Base-by-base conservation (phyloP, 2,888 invertebrate genomes). In the Agrotis ipsilon region DNA sequence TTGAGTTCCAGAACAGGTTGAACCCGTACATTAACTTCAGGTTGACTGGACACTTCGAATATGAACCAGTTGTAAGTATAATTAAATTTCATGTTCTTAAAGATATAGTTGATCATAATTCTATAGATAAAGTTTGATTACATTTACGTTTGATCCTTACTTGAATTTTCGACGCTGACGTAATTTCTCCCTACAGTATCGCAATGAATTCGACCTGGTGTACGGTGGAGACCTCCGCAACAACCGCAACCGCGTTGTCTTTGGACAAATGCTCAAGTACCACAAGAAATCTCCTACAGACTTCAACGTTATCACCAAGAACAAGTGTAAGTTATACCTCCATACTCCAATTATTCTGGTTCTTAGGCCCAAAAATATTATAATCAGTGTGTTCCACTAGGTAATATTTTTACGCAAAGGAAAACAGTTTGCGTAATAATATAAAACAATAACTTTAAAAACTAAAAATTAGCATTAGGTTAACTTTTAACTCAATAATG, bases 21-120 rank as follows among this genome's bases (percentile, higher is more conserved):
- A 97, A 97, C 83, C 97, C 97, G 0, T 93, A 94, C 57, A 87
- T 96, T 54, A 97, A 97, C 82, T 97, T 98, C 89, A 96, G 96
- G 67, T 43, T 97, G 5, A 96, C 97, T 49, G 97, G 97, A 83
- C 97, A 97, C 68, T 91, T 94, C 71, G 94, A 96, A 77, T 90
- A 89, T 58, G 90, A 88, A 24, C 89, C 90, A 52, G 87, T 90
- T 63, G 96, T 96, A 88, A 93, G 93, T 92, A 60, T 27, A 51
- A 49, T 24, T 39, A 16, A 11, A 39, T 9, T 32, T 9, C 9
- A 9, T 32, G 32, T 32, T 0, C 7, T 9, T 32, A 32, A 32
- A 32, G 9, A 39, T 39, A 11, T 9, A 11, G 39, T 39, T 39
- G 32, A 32, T 39, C 9, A 39, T 32, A 32, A 1, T 32, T 32